Evolutionary conservation across 2,888 invertebrate genomes (phyloP).

Genomic region (Aleiodes alternator): DNA sequence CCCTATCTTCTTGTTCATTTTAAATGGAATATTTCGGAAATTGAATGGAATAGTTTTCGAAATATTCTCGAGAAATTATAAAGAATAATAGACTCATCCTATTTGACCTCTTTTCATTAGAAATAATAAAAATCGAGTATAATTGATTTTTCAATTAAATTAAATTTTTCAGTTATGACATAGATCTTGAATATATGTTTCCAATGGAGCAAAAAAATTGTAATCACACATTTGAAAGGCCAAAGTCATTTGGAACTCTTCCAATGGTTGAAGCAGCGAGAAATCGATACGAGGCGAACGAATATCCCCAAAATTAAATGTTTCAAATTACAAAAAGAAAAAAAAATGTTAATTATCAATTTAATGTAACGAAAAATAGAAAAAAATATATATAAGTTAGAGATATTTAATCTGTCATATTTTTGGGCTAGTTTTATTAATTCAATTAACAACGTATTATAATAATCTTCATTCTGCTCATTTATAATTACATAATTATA

Average conservation of each 20-base stretch:
- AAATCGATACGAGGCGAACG: constrained; percentile 27
- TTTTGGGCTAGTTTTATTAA: constrained; percentile 75
- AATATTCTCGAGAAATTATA: too few relatives aligned
- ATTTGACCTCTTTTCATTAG: not conserved
- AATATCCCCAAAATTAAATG: not conserved
- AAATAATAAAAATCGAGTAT: constrained; percentile 1
- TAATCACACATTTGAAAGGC: constrained; percentile 59
- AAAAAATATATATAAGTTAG: not conserved
- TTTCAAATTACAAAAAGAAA: not conserved
- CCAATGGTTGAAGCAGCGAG: constrained; percentile 30
- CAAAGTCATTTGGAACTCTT: constrained; percentile 12
- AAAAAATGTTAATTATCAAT: not conserved
- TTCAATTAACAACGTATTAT: constrained; percentile 76
- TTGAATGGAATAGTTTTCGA: too few relatives aligned
- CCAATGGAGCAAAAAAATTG: constrained; percentile 86
- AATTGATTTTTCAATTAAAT: constrained; percentile 19
- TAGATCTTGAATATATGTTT: constrained; percentile 91
- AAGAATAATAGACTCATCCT: not conserved
- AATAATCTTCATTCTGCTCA: constrained; percentile 74
- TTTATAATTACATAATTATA: constrained; percentile 73
- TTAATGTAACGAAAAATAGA: constrained; percentile 45
- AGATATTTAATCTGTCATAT: constrained; percentile 43
- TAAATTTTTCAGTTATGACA: constrained; percentile 80
- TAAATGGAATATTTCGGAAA: too few relatives aligned
- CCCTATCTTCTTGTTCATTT: too few relatives aligned